These are phyloP conservation scores for Rhopalosiphum maidis DNA, from an alignment of 1,140 invertebrate species.

Conservation along the genomic window DNA sequence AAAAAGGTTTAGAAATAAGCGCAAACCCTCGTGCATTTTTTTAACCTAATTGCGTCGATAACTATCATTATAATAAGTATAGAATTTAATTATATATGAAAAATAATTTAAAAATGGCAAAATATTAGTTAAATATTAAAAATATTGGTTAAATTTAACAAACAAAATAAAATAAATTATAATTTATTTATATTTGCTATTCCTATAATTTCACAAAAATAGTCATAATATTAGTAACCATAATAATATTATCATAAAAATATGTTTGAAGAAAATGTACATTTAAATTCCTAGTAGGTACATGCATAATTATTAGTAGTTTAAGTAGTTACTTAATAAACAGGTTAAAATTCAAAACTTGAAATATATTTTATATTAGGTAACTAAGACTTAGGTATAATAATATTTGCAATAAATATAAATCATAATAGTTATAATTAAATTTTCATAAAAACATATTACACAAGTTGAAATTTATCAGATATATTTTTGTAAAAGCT, in stretches of 20 bases:
- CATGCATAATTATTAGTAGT: too few species aligned
- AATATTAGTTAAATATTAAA: neutral
- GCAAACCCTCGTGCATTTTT: neutral
- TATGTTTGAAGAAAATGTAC: neutral
- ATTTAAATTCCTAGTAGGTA: neutral
- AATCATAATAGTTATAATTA: too few species aligned
- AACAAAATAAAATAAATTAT: neutral
- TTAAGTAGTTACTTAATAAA: too few species aligned
- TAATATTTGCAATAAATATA: too few species aligned
- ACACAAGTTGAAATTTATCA: too few species aligned
- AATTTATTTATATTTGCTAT: neutral
- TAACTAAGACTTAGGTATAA: too few species aligned
- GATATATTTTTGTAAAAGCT: too few species aligned
- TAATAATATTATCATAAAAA: neutral
- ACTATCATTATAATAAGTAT: too few species aligned
- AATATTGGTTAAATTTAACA: neutral
- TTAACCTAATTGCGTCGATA: neutral
- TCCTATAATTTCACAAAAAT: neutral
- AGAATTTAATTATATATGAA: neutral
- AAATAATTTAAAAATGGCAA: neutral
- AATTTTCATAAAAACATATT: too few species aligned
- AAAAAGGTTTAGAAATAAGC: neutral
- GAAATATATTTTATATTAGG: too few species aligned
- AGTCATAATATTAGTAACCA: neutral
- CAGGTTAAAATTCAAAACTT: too few species aligned